Evolutionary conservation across 2,888 invertebrate genomes (phyloP).

Genomic region (Apamea anceps): DNA sequence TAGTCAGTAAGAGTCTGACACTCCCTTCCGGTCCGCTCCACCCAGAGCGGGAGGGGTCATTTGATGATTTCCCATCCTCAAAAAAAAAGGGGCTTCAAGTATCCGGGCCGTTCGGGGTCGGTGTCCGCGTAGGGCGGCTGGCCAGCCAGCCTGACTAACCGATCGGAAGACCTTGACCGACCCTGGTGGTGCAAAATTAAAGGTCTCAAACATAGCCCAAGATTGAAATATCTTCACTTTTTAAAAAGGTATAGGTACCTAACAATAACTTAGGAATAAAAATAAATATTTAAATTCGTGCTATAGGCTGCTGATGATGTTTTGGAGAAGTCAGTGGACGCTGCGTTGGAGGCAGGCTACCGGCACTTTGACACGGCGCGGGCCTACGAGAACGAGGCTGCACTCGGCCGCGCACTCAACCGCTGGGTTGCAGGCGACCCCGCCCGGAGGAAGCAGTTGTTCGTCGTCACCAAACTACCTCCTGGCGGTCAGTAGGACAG

Average conservation of each 20-base stretch:
- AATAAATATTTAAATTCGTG: background rate
- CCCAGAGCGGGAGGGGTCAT: too few relatives aligned
- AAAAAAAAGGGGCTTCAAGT: too few relatives aligned
- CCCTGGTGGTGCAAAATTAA: background rate
- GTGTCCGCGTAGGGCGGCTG: background rate
- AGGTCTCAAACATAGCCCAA: background rate
- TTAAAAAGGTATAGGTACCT: background rate
- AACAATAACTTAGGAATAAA: background rate
- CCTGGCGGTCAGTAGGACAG: conserved; percentile 86
- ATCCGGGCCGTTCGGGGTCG: background rate
- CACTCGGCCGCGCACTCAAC: conserved; percentile 93
- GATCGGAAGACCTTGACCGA: background rate
- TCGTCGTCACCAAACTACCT: conserved; percentile 95
- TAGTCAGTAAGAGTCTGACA: too few relatives aligned
- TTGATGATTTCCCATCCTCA: too few relatives aligned
- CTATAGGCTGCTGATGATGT: conserved; percentile 92
- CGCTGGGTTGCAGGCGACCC: conserved; percentile 93
- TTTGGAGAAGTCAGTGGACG: conserved; percentile 92
- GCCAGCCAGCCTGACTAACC: background rate
- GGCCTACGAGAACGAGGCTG: conserved; percentile 94
- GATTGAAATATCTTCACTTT: background rate
- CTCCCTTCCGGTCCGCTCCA: too few relatives aligned
- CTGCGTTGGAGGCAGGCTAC: conserved; percentile 94
- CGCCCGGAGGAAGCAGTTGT: conserved; percentile 94
- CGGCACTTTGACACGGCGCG: conserved; percentile 95